Percentiles rank a stretch among this genome's conserved stretches.
phyloP scores from a whole-genome alignment of 2,113 vertebrate species.

The Notothenia coriiceps region DNA sequence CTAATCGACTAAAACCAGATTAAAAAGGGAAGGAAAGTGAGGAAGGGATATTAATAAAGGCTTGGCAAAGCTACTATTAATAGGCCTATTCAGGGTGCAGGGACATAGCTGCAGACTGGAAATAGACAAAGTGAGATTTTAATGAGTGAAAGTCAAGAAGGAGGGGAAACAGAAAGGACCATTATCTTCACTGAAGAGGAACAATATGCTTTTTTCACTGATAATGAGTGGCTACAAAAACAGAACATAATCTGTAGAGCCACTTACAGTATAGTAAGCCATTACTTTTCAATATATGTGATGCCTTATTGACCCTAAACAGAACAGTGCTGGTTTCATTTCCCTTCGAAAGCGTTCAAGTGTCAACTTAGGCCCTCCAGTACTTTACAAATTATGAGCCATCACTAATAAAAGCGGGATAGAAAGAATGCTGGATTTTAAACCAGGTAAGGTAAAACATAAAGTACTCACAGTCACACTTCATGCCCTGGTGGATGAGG shows the following conservation, averaged over 20 bases:
- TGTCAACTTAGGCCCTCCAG: background rate
- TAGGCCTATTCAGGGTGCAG: slow-evolving; percentile 11
- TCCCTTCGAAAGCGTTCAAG: background rate
- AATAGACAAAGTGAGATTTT: slow-evolving; percentile 41
- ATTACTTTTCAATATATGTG: background rate
- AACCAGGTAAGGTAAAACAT: background rate
- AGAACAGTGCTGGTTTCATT: background rate
- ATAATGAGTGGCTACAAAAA: slow-evolving; percentile 13
- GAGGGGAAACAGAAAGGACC: background rate
- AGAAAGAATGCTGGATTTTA: background rate
- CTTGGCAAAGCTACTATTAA: slow-evolving; percentile 7
- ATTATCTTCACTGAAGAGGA: slow-evolving; percentile 1
- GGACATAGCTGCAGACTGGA: slow-evolving; percentile 27
- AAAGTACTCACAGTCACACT: slow-evolving; percentile 82
- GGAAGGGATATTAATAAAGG: slow-evolving; percentile 57
- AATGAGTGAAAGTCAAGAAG: slow-evolving; percentile 35
- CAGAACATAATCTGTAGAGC: slow-evolving; percentile 12
- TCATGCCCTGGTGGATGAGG: slow-evolving; percentile 98
- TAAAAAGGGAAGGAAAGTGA: slow-evolving; percentile 44
- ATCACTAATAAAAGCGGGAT: background rate
- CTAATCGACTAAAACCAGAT: slow-evolving; percentile 41
- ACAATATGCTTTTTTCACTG: background rate
- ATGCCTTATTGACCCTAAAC: background rate
- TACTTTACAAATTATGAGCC: background rate
- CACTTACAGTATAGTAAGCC: background rate